Evolutionary conservation across 2,888 invertebrate genomes (phyloP).

Genomic region (Tinea pellionella): DNA sequence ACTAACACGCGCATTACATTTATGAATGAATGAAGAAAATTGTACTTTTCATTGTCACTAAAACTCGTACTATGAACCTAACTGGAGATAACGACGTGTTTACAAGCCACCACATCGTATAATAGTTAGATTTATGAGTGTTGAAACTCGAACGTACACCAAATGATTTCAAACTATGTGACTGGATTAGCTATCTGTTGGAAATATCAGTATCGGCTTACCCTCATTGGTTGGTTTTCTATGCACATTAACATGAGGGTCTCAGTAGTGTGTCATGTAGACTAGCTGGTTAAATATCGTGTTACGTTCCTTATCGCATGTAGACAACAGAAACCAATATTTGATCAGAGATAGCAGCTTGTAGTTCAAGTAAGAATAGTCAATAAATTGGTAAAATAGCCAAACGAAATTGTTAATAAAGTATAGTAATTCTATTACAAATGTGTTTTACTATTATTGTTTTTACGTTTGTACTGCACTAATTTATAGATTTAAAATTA

Average conservation of each 20-base stretch:
- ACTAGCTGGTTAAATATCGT: conserved; percentile 28
- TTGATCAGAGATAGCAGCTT: conserved; percentile 41
- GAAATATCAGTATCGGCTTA: conserved; percentile 16
- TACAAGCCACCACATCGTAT: conserved; percentile 12
- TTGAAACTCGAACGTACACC: neutral
- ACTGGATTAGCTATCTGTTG: conserved; percentile 14
- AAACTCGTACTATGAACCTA: conserved; percentile 13
- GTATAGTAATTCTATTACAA: neutral
- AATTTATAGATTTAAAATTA: too few species aligned
- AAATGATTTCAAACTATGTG: neutral
- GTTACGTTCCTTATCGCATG: conserved; percentile 41
- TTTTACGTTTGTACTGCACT: too few species aligned
- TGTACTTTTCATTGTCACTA: too few species aligned
- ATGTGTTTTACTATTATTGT: neutral
- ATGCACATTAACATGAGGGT: conserved; percentile 9
- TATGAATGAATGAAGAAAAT: too few species aligned
- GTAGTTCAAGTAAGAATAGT: conserved; percentile 23
- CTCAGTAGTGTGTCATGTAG: conserved; percentile 13
- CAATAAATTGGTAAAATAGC: neutral
- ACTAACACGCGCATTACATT: too few species aligned
- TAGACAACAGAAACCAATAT: conserved; percentile 35
- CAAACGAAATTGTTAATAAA: neutral
- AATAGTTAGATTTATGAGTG: neutral
- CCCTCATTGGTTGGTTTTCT: conserved; percentile 12
- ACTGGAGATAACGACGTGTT: conserved; percentile 17